These are phyloP conservation scores for Anableps anableps DNA, from an alignment of 2,797 vertebrate genomes.

Conservation along the genomic window DNA sequence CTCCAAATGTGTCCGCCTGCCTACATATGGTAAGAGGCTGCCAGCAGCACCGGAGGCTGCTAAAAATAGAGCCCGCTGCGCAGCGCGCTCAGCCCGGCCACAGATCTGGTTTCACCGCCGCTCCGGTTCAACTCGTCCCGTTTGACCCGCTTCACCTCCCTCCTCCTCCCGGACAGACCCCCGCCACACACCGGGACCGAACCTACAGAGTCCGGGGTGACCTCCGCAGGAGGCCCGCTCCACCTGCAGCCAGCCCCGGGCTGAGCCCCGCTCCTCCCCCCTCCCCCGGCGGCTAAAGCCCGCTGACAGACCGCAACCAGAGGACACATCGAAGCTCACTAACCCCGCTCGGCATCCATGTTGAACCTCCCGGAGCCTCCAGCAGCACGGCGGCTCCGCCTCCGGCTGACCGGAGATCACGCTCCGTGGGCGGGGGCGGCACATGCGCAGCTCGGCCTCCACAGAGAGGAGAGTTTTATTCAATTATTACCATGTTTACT, in stretches of 20 bases:
- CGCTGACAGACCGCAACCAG: neutral
- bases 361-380: constrained; percentile 78
- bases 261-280: neutral
- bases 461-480: neutral
- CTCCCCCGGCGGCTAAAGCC: constrained; percentile 1
- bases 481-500: neutral
- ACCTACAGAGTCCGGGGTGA: constrained; percentile 52
- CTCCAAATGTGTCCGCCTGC: constrained; percentile 75
- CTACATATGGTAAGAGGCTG: constrained; percentile 86
- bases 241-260: neutral
- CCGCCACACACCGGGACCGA: neutral
- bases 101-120: constrained; percentile 66
- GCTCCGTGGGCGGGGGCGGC: constrained; percentile 8
- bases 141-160: neutral
- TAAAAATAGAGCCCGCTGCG: constrained; percentile 88
- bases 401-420: constrained; percentile 24
- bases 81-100: constrained; percentile 45
- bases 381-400: constrained; percentile 56
- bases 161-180: neutral
- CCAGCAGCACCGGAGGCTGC: constrained; percentile 73
- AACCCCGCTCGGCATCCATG: constrained; percentile 91
- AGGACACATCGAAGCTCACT: constrained; percentile 72
- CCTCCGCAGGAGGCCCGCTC: constrained; percentile 45
- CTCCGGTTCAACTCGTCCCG: constrained; percentile 25
- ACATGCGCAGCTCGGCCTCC: constrained; percentile 55